phyloP scores from a whole-genome alignment of 92 coral and sea anemone genomes.

The Zoanthus gigantus region DNA sequence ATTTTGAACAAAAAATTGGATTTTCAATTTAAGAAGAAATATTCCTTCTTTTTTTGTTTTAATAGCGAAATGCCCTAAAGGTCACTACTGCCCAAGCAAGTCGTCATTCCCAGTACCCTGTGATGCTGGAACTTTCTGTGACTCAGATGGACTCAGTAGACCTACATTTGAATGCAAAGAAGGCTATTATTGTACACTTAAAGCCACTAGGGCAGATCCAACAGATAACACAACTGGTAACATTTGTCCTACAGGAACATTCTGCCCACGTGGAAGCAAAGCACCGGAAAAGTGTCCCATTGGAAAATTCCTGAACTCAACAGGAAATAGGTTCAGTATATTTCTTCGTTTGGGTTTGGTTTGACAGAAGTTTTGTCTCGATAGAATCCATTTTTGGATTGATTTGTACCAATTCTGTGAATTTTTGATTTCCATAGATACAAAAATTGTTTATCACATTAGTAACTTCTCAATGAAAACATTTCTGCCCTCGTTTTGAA shows the following conservation, averaged over 20 bases:
- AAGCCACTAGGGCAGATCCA: conserved; percentile 77
- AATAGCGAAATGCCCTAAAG: conserved; percentile 81
- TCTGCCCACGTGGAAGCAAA: conserved; percentile 88
- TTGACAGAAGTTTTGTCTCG: no score
- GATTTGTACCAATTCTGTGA: no score
- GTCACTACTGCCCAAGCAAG: conserved; percentile 92
- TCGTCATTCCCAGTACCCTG: conserved; percentile 83
- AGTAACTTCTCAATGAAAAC: no score
- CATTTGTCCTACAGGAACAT: conserved; percentile 88
- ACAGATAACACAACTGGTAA: conserved; percentile 82
- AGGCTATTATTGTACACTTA: conserved; percentile 82
- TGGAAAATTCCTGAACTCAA: conserved; percentile 91
- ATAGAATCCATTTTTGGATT: no score
- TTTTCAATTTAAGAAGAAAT: neutral
- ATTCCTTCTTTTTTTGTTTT: neutral
- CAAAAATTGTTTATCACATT: no score
- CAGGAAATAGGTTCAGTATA: conserved; percentile 85
- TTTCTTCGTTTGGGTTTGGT: no score
- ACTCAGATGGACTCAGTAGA: conserved; percentile 64
- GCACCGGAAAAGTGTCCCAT: conserved; percentile 80
- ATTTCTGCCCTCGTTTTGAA: no score
- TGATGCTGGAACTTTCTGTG: conserved; percentile 90
- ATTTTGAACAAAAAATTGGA: neutral
- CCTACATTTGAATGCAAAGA: conserved; percentile 93
- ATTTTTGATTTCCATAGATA: no score